Evolutionary conservation across 92 coral and sea anemone genomes (phyloP).

Genomic region (Heteractis magnifica): DNA sequence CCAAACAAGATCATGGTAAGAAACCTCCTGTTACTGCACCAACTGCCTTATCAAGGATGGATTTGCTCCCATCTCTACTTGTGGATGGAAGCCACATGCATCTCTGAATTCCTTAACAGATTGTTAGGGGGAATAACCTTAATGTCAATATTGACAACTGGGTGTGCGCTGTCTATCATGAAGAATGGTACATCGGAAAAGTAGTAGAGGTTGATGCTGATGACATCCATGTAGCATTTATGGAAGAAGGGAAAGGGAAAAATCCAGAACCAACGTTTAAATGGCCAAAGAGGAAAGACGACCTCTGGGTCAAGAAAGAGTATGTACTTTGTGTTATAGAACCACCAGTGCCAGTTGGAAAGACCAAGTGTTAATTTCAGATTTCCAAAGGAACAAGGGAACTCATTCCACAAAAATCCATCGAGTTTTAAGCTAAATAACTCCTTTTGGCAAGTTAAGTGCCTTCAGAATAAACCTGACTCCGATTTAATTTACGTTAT

Average conservation of each 20-base stretch:
- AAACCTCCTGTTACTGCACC: too few relatives aligned
- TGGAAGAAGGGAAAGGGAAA: background rate
- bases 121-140: background rate
- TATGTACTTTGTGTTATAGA: conserved; percentile 21
- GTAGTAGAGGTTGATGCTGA: conserved; percentile 14
- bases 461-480: too few relatives aligned
- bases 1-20: too few relatives aligned
- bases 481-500: too few relatives aligned
- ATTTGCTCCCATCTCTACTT: too few relatives aligned
- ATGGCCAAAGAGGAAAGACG: conserved; percentile 14
- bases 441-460: too few relatives aligned
- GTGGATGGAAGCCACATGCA: too few relatives aligned
- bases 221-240: conserved; percentile 5
- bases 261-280: background rate
- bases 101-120: background rate
- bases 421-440: too few relatives aligned
- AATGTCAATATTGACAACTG: conserved; percentile 20
- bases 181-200: conserved; percentile 43
- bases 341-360: conserved; percentile 24
- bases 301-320: conserved; percentile 5
- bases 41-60: too few relatives aligned
- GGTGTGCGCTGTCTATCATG: conserved; percentile 33
- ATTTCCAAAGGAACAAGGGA: background rate
- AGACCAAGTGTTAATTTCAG: conserved; percentile 5
- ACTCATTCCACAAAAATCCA: background rate